phyloP scores from a whole-genome alignment of 2,797 vertebrate species.

The Microctenopoma lineatum region DNA sequence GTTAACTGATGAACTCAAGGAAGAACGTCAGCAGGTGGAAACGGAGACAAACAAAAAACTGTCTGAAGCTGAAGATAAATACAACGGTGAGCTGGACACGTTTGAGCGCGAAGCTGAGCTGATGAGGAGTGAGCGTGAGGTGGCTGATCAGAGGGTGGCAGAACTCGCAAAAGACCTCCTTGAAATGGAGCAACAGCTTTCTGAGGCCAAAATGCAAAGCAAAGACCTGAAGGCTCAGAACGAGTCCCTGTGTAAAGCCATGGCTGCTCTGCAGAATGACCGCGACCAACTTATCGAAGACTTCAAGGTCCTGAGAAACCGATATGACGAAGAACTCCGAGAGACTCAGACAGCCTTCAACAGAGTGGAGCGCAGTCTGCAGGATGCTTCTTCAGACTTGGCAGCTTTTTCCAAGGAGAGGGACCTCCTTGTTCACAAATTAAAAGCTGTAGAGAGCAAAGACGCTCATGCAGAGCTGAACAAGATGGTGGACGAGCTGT shows the following conservation, averaged over 20 bases:
- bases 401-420: conserved; percentile 74
- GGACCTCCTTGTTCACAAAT: conserved; percentile 66
- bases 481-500: conserved; percentile 76
- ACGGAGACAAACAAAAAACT: conserved; percentile 67
- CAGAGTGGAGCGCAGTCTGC: conserved; percentile 76
- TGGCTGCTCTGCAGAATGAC: conserved; percentile 88
- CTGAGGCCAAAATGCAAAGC: conserved; percentile 72
- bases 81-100: conserved; percentile 54
- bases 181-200: conserved; percentile 72
- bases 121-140: conserved; percentile 74
- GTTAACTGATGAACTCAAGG: conserved; percentile 64
- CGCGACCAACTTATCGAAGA: conserved; percentile 88
- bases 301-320: conserved; percentile 83
- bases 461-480: conserved; percentile 71
- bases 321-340: conserved; percentile 82
- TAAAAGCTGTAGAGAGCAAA: conserved; percentile 74
- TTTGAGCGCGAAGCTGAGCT: conserved; percentile 67
- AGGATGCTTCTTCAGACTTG: conserved; percentile 76
- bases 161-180: conserved; percentile 71
- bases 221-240: conserved; percentile 81
- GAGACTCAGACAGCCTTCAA: conserved; percentile 73
- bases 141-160: conserved; percentile 67
- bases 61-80: conserved; percentile 69
- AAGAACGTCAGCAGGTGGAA: conserved; percentile 66
- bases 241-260: conserved; percentile 87